Evolutionary conservation across 1,140 invertebrate species (phyloP), one percentile per base, ranked within the genome.

Genomic region (Aradophagus sp.): DNA sequence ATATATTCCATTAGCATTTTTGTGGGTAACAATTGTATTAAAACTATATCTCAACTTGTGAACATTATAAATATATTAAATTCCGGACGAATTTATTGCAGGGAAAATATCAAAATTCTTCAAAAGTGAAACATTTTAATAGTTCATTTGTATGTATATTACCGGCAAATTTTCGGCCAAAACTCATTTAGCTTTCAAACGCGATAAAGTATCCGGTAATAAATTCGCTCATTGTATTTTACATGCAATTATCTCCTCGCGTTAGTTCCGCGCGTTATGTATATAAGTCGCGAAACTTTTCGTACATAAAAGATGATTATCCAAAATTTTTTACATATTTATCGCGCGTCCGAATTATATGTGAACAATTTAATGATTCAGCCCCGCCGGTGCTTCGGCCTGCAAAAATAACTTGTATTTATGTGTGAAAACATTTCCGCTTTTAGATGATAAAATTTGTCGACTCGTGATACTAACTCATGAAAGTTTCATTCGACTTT

Each of bases 311-410:
- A 31, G 35, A 29, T 39, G 6, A 31, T 10, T 41, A 32, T 53
- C 16, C 23, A 41, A 53, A 53, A 39, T 10, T 13, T 41, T 53
- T 41, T 20, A 53, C 36, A 53, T 53, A 31, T 52, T 52, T 41
- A 53, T 53, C 17, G 10, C 35, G 1, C 14, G 34, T 13, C 10
- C 19, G n/a, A 38, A 52, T 52, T 27, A 38, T 2, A 32, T 26
- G 11, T 38, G 34, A 53, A 39, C 14, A 39, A 20, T 53, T 39
- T 39, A 53, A 20, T 41, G 36, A 27, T 11, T 39, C 23, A 17
- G 10, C 31, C 7, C n/a, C 27, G 1, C 31, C 6, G 2, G 7
- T 39, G 26, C 44, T 23, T 48, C 29, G 3, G 12, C 15, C 19
- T n/a, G 14, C 16, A 17, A 38, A 48, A 23, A 23, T 48, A 26